Base-by-base conservation (phyloP, 2,888 invertebrate genomes). In the Apocheima hispidaria region DNA sequence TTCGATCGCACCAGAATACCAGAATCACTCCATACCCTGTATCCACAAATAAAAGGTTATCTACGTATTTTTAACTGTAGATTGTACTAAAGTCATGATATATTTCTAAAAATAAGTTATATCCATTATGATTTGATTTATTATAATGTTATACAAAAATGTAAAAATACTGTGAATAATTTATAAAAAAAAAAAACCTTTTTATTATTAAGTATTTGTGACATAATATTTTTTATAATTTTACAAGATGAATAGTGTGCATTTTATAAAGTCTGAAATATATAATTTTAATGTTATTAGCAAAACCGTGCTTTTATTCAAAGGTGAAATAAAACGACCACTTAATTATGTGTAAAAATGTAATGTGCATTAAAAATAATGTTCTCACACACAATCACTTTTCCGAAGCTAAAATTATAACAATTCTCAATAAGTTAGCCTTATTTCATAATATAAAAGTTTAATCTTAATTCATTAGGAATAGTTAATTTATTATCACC, bases 321-420 rank as follows among this genome's bases (percentile, higher is more conserved):
- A 14, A 14, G 1, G 16, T 2, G 7, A 68, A 65, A 57, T 51
- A 40, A 56, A 68, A 65, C 68, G 58, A 76, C 67, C 33, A 10
- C 44, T 1, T 21, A n/a, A 44, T 65, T 71, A 74, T 66, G 81
- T 83, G 82, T 82, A 83, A 84, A 86, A 66, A 70, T 84, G 82
- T 87, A 87, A 83, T 88, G 87, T 86, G 87, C 85, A 80, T 75
- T 81, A 78, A 79, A 79, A 81, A 79, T 77, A 76, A 72, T 74
- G 77, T 74, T 69, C 62, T 70, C 73, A 74, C 73, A 80, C 75
- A 82, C 75, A 73, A 73, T 72, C 65, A 73, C 66, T 63, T 70
- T 63, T 70, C 38, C 62, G 62, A 81, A 81, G 78, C 82, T 76
- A 72, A 76, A 71, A 70, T 74, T 75, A 77, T 75, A 68, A 68